Percentiles rank a stretch among this genome's conserved stretches.
Conservation (phyloP, 2,797 vertebrate species). For the Lindbergichthys nudifrons region DNA sequence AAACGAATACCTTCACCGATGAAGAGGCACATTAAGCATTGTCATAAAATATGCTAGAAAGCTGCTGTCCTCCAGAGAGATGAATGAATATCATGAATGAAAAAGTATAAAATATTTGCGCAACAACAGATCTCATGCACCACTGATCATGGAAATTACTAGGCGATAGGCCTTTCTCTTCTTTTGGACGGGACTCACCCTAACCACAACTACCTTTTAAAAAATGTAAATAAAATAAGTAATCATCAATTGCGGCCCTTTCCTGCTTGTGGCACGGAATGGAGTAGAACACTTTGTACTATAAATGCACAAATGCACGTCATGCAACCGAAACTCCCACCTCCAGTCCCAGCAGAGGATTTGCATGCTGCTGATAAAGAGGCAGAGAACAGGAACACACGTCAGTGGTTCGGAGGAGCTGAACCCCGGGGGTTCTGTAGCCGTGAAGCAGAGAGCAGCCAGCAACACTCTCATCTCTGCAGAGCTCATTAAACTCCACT, state of each 20-base stretch:
- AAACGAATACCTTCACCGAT: conserved; percentile 7
- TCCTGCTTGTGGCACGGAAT: neutral
- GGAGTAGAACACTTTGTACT: neutral
- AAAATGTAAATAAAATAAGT: neutral
- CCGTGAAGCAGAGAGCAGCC: conserved; percentile 49
- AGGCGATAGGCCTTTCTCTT: neutral
- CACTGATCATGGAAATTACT: neutral
- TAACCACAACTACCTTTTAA: too few species aligned
- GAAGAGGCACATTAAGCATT: neutral
- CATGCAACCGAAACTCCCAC: neutral
- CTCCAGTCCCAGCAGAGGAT: conserved; percentile 10
- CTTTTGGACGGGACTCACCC: too few species aligned
- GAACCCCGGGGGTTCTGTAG: conserved; percentile 62
- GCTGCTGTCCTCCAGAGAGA: neutral
- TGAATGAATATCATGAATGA: neutral
- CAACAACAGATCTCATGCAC: neutral
- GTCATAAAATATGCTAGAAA: neutral
- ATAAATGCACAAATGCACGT: conserved; percentile 1
- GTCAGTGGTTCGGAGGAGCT: conserved; percentile 27
- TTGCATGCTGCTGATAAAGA: conserved; percentile 28
- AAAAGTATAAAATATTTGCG: neutral
- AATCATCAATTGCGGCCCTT: neutral
- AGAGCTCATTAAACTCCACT: conserved; percentile 80
- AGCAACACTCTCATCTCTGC: conserved; percentile 70
- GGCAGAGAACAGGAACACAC: conserved; percentile 32